Evolutionary conservation across 2,888 invertebrate genomes (phyloP), one percentile per base, ranked within the genome.

Genomic region (Chalcosyrphus nemorum): DNA sequence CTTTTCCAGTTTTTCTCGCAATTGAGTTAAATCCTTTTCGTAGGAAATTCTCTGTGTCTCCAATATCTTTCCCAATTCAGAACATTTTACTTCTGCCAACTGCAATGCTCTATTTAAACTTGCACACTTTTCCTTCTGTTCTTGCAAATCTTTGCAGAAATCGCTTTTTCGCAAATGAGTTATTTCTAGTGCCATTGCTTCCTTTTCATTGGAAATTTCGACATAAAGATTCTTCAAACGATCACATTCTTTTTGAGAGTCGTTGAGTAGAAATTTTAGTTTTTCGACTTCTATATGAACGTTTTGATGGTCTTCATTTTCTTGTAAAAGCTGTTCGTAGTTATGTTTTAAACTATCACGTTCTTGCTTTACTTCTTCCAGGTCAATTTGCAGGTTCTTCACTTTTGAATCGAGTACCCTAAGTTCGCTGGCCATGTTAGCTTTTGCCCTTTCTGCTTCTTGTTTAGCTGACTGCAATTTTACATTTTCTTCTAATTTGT

Each of bases 141-240:
- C 92, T 78, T 93, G 92, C 87, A 93, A 89, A 66, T 92, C 92
- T 80, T 92, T 92, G 0, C 92, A 87, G 5, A 90, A 90, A 7
- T 93, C 93, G 50, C 89, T 91, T 78, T 92, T 92, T 84, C 93
- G 92, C 41, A 93, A 86, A 61, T 94, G 93, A 86, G 93, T 93
- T 45, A 94, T 88, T 88, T 94, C 93, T 82, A 93, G 92, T 21
- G 92, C 90, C 3, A 93, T 90, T n/a, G 93, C 89, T 72, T 94
- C 94, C 56, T 94, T 93, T 4, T 93, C 92, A 81, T 93, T 93
- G 81, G 94, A 94, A 2, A 94, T 94, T 89, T 94, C 90, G 59
- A 92, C 91, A 77, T 92, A 94, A 4, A 93, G 88, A 21, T 90
- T 92, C 86, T 94, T 94, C 0, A 94, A 88, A 3, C 94, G 93